Conservation (phyloP, 2,888 invertebrate species). For the Meta bourneti region DNA sequence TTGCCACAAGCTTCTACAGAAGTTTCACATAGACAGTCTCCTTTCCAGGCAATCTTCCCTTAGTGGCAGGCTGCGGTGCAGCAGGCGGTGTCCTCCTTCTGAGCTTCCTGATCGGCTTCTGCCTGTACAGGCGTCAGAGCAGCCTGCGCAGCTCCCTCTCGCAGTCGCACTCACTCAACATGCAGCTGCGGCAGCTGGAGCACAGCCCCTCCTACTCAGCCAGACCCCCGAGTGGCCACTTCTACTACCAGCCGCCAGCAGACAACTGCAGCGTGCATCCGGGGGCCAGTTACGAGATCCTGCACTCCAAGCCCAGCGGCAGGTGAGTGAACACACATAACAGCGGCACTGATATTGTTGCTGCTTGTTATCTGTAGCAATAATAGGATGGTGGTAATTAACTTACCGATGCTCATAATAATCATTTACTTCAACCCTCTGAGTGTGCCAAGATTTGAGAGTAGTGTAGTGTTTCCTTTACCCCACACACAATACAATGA, state of each 20-base stretch:
- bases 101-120: constrained; percentile 69
- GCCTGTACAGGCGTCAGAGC: constrained; percentile 67
- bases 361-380: background rate
- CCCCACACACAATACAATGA: too few species aligned
- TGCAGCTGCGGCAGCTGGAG: constrained; percentile 78
- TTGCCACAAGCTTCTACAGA: background rate
- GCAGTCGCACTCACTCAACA: constrained; percentile 74
- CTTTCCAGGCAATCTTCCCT: constrained; percentile 73
- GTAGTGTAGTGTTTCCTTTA: too few species aligned
- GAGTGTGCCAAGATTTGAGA: too few species aligned
- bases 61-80: constrained; percentile 76
- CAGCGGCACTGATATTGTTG: background rate
- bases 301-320: constrained; percentile 32
- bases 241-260: constrained; percentile 9
- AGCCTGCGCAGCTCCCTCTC: constrained; percentile 69
- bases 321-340: constrained; percentile 5
- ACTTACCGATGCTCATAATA: too few species aligned
- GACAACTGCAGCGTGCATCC: constrained; percentile 51
- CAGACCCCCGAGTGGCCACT: constrained; percentile 59
- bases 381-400: too few species aligned
- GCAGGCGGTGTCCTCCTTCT: constrained; percentile 72
- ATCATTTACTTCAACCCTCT: too few species aligned
- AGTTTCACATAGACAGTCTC: background rate
- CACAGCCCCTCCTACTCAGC: constrained; percentile 78
- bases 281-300: constrained; percentile 56